Percentiles rank a stretch among this genome's conserved stretches.
These are phyloP conservation scores for Sarcophaga rosellei DNA, from an alignment of 2,888 invertebrate genomes.

Conservation along the genomic window DNA sequence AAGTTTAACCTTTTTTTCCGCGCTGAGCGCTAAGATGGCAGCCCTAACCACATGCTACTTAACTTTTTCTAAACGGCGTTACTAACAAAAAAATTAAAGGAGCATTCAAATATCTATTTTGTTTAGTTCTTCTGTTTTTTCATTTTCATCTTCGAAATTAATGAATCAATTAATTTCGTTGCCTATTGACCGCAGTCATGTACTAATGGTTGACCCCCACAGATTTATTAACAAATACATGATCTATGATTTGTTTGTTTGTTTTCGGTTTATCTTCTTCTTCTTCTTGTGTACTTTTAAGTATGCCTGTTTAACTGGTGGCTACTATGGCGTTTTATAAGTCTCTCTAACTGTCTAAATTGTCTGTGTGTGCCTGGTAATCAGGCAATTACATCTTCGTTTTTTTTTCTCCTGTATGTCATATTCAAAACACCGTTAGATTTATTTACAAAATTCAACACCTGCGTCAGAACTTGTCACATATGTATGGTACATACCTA, in stretches of 20 bases:
- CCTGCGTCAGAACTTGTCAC: conserved; percentile 58
- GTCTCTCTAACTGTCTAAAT: background rate
- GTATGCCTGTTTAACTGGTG: background rate
- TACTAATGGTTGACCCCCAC: background rate
- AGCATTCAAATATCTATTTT: too few relatives aligned
- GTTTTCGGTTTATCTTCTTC: background rate
- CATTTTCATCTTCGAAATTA: background rate
- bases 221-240: background rate
- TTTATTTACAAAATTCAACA: conserved; percentile 48
- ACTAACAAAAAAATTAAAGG: too few relatives aligned
- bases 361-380: conserved; percentile 10
- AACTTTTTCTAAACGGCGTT: too few relatives aligned
- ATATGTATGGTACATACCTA: conserved; percentile 1
- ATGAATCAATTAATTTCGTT: background rate
- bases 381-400: conserved; percentile 52
- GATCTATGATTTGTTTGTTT: background rate
- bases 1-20: too few relatives aligned
- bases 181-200: background rate
- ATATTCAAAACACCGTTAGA: conserved; percentile 46
- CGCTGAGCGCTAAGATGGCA: too few relatives aligned
- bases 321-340: background rate
- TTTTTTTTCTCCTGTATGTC: conserved; percentile 1
- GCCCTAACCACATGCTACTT: too few relatives aligned
- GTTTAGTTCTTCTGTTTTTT: too few relatives aligned
- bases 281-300: background rate